Base-by-base conservation (phyloP, 2,113 vertebrate species). In the Panthera leo region DNA sequence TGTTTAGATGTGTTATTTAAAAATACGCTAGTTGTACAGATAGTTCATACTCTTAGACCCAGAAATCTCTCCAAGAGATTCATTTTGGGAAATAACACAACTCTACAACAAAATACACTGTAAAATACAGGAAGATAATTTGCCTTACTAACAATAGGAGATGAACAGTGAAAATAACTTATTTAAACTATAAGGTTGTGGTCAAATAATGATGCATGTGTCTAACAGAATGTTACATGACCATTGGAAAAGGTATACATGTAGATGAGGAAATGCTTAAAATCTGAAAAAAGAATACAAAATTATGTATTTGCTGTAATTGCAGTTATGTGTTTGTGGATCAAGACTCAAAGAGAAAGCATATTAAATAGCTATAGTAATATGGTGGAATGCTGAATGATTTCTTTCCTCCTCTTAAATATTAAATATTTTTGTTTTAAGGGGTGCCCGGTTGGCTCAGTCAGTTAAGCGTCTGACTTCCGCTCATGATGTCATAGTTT, bases 391-490 rank as follows among this genome's bases (percentile, higher is more conserved):
- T 79, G 29, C 65, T 85, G 14, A 65, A 5, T 91, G 31, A 90
- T 87, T 92, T 90, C 27, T 86, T 82, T 89, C 8, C 51, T 51
- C 23, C 78, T 90, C 73, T 95, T 91, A 91, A 95, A 85, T 85
- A 53, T 95, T 91, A 91, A 95, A 85, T 85, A 53, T 85, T 96
- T 90, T 89, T 84, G 29, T 61, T 61, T 23, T 61, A 61, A 61
- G 58, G 58, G 58, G 7, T 23, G 58, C 21, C 58, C 9, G 19
- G 58, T 21, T 61, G 58, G 58, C 58, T 61, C 58, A 61, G 21
- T 61, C 18, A 21, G 58, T 61, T 61, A 61, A 61, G 58, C 21
- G 0, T 61, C 58, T 21, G 18, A 61, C 21, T 61, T 61, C 58
- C 0, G 21, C 58, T 61, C 58, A 61, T 61, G 58, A 61, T 61